Evolutionary conservation across 2,797 vertebrate genomes (phyloP).

Genomic region (Cetoscarus ocellatus): DNA sequence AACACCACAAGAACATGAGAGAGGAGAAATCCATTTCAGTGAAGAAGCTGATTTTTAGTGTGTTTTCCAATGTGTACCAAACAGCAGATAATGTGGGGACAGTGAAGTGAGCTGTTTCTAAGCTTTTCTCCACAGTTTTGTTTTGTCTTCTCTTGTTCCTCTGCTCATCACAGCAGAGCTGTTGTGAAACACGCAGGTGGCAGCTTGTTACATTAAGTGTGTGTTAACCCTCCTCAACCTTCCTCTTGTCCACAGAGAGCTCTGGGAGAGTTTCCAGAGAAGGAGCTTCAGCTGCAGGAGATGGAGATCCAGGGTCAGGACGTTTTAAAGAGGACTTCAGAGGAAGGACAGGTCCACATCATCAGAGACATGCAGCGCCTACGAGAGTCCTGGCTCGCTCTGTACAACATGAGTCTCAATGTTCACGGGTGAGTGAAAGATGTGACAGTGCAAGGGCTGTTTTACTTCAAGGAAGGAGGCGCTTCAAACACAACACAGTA

Average conservation of each 20-base stretch:
- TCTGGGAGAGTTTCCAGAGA: constrained; percentile 89
- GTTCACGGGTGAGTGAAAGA: constrained; percentile 74
- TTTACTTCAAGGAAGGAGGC: too few relatives aligned
- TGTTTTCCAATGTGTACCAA: too few relatives aligned
- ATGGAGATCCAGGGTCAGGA: constrained; percentile 82
- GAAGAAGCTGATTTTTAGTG: neutral
- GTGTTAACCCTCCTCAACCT: neutral
- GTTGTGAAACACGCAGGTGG: neutral
- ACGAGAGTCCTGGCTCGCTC: constrained; percentile 80
- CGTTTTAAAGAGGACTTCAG: constrained; percentile 87
- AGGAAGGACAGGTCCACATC: constrained; percentile 86
- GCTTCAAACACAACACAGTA: neutral
- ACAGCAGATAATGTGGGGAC: too few relatives aligned
- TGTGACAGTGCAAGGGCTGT: fast-evolving
- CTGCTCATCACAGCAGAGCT: neutral
- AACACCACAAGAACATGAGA: neutral
- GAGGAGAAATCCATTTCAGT: constrained; percentile 13
- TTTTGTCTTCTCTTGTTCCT: neutral
- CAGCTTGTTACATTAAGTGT: neutral
- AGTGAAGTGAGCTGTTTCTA: neutral
- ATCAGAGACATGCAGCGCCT: constrained; percentile 85
- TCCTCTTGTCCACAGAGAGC: constrained; percentile 78
- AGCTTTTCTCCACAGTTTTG: neutral
- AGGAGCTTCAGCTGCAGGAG: constrained; percentile 89
- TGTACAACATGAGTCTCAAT: constrained; percentile 79